Evolutionary conservation across 2,797 vertebrate species (phyloP).

Genomic region (Gymnodraco acuticeps): DNA sequence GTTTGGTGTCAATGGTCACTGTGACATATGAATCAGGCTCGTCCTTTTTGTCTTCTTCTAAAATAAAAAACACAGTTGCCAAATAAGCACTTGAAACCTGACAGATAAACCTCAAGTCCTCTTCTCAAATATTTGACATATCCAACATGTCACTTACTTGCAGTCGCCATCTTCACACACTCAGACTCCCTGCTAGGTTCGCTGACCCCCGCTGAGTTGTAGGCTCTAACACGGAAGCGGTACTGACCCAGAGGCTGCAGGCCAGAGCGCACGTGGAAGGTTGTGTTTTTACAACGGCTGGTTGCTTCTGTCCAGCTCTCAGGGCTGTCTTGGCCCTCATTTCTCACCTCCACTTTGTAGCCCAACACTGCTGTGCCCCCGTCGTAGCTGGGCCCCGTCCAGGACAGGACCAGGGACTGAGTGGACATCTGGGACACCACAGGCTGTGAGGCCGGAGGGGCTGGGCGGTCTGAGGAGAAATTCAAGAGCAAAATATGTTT

Average conservation of each 20-base stretch:
- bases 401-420: slow-evolving; percentile 84
- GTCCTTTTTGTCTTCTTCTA: slow-evolving; percentile 58
- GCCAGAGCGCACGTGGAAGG: slow-evolving; percentile 73
- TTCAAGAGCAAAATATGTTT: background rate
- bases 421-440: slow-evolving; percentile 78
- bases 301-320: slow-evolving; percentile 77
- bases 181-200: slow-evolving; percentile 82
- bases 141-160: slow-evolving; percentile 60
- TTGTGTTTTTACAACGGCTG: slow-evolving; percentile 81
- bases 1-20: slow-evolving; percentile 79
- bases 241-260: slow-evolving; percentile 78
- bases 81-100: background rate
- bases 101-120: background rate
- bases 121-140: background rate
- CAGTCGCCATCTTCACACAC: slow-evolving; percentile 75
- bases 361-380: slow-evolving; percentile 84
- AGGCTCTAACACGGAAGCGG: slow-evolving; percentile 84
- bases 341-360: slow-evolving; percentile 82
- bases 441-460: slow-evolving; percentile 83
- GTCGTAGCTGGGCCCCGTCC: slow-evolving; percentile 86
- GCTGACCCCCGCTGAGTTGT: slow-evolving; percentile 81
- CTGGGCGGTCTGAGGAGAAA: slow-evolving; percentile 75
- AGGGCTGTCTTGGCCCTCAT: slow-evolving; percentile 33
- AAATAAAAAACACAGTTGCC: slow-evolving; percentile 21
- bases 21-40: slow-evolving; percentile 53